phyloP scores from a whole-genome alignment of 1,140 invertebrate genomes.

The Xylocopa sonorina region DNA sequence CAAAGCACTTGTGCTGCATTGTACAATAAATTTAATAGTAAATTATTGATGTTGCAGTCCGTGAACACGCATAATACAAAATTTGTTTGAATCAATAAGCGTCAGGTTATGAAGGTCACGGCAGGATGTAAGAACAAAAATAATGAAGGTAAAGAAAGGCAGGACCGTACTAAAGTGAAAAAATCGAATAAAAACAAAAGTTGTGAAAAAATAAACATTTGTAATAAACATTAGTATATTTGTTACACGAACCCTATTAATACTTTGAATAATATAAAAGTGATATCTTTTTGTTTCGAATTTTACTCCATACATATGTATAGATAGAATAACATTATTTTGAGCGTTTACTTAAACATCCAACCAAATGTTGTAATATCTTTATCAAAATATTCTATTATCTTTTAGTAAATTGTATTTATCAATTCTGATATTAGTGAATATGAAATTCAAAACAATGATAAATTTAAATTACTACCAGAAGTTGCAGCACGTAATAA shows the following conservation, averaged over 20 bases:
- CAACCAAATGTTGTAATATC: background rate
- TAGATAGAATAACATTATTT: background rate
- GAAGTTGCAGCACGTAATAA: background rate
- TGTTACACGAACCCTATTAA: no score
- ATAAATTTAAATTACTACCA: background rate
- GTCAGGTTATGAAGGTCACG: conserved; percentile 25
- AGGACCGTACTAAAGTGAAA: background rate
- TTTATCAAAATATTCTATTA: conserved; percentile 1
- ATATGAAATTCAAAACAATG: background rate
- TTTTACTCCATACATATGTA: no score
- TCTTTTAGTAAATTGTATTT: background rate
- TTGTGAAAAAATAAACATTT: no score
- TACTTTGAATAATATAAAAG: no score
- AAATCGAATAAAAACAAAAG: background rate
- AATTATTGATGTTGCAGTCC: background rate
- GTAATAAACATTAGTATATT: background rate
- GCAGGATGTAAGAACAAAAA: conserved; percentile 22
- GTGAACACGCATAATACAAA: background rate
- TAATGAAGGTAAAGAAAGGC: conserved; percentile 10
- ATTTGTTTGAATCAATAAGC: conserved; percentile 36
- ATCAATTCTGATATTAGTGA: background rate
- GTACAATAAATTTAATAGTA: background rate
- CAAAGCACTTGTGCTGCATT: background rate
- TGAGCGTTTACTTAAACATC: background rate
- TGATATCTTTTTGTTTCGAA: no score